Evolutionary conservation across 2,888 invertebrate genomes (phyloP).

Genomic region (Heliconius aoede): DNA sequence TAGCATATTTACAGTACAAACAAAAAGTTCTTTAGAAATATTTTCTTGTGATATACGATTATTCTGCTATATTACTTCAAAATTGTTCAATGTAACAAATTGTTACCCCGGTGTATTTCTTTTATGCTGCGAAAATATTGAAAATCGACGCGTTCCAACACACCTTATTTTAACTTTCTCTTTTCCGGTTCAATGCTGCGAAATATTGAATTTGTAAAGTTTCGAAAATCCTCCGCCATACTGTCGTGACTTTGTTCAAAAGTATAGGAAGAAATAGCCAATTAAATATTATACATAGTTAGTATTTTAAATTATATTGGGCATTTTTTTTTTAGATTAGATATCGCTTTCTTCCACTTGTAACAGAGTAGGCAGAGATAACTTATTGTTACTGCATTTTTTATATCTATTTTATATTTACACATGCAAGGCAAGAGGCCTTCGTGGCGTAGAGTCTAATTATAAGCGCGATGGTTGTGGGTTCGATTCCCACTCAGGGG

Average conservation of each 20-base stretch:
- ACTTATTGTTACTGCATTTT: too few relatives aligned
- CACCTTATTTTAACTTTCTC: slow-evolving; percentile 16
- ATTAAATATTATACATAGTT: too few relatives aligned
- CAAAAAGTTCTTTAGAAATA: background rate
- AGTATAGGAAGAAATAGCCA: too few relatives aligned
- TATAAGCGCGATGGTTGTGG: too few relatives aligned
- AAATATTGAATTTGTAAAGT: slow-evolving; percentile 42
- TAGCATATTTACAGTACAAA: background rate
- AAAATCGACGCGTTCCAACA: background rate
- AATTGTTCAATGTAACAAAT: slow-evolving; percentile 2
- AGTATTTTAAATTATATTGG: too few relatives aligned
- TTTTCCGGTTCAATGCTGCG: slow-evolving; percentile 17
- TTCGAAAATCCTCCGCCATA: slow-evolving; percentile 48
- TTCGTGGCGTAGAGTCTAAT: too few relatives aligned
- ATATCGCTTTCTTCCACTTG: background rate
- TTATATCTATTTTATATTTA: too few relatives aligned
- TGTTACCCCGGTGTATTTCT: slow-evolving; percentile 4
- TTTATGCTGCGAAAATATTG: background rate
- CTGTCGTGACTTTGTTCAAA: background rate
- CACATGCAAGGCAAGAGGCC: too few relatives aligned
- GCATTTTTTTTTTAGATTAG: background rate
- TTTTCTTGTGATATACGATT: background rate
- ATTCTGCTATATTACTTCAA: background rate
- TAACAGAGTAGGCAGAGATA: too few relatives aligned
- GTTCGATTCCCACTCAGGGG: too few relatives aligned